phyloP scores from a whole-genome alignment of 2,797 vertebrate genomes.

The Nasua narica region DNA sequence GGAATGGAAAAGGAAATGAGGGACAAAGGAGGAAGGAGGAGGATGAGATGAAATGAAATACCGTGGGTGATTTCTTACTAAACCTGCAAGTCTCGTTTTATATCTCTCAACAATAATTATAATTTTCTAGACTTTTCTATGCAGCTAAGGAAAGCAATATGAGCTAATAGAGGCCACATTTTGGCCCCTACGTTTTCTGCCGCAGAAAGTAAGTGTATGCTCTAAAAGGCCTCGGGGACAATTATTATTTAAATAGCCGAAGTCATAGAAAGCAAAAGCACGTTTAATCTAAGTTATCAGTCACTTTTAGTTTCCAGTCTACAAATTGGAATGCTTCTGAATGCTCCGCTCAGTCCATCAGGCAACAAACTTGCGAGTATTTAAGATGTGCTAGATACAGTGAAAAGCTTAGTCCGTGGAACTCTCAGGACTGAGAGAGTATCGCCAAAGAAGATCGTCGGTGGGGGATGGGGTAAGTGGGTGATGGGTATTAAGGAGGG shows the following conservation, averaged over 20 bases:
- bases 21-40: background rate
- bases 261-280: background rate
- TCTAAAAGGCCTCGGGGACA: background rate
- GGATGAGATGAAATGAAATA: slow-evolving; percentile 72
- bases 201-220: background rate
- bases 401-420: background rate
- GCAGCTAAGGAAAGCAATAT: slow-evolving; percentile 57
- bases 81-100: slow-evolving; percentile 75
- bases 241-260: background rate
- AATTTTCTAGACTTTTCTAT: slow-evolving; percentile 58
- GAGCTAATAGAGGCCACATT: slow-evolving; percentile 39
- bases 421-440: background rate
- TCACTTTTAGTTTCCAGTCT: background rate
- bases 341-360: background rate
- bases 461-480: background rate
- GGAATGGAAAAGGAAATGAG: background rate
- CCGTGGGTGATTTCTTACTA: slow-evolving; percentile 68
- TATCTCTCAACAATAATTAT: slow-evolving; percentile 58
- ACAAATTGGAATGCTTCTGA: background rate
- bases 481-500: background rate
- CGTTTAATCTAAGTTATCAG: background rate
- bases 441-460: background rate
- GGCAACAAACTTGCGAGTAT: background rate
- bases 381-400: background rate
- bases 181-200: slow-evolving; percentile 59